Base-by-base conservation (phyloP, 2,113 vertebrate genomes). In the Chloroceryle aenea region DNA sequence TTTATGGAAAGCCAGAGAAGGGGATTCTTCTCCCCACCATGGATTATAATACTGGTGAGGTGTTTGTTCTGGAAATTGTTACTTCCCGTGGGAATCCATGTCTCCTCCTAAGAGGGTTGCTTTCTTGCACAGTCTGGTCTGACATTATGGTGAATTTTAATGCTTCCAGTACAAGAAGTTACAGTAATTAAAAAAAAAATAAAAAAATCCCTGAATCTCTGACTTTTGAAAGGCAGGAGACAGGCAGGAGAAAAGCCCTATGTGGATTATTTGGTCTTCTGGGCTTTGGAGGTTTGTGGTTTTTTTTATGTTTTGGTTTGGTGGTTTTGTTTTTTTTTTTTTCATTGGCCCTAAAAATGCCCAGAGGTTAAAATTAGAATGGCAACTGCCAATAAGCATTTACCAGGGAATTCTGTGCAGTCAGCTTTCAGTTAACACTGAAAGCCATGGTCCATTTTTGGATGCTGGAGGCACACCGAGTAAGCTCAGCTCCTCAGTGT, bases 361-460 rank as follows among this genome's bases (percentile, higher is more conserved):
- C 42, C 29, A 55, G 53, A 59, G 40, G n/a, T 85, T 94, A 85
- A 91, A 96, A 89, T 85, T 90, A 68, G 53, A 85, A 61, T 43
- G 30, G 26, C 30, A 66, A 34, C 20, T 1, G 1, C 52, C 71
- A 69, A 73, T 52, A 90, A 95, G 66, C n/a, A 48, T 85, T 88
- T 80, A 40, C 19, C 59, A n/a, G 23, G 25, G 47, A 53, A 23
- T 81, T 84, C 81, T 91, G 22, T 87, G 30, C 9, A 3, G 56
- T 50, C 69, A 59, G 47, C 10, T 93, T 77, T 84, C 20, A 29
- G 62, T 68, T 42, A 75, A 30, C 25, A 32, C 16, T 30, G 55
- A 67, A 67, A 80, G 26, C 72, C 3, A 1, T 76, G 68, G n/a
- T 81, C 56, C 4, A 2, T 32, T 88, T 91, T 56, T 47, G 55